A percentile compares a stretch with the other conserved stretches of the same genome.
phyloP scores from a whole-genome alignment of 2,888 invertebrate genomes.

The Caenorhabditis sp. region DNA sequence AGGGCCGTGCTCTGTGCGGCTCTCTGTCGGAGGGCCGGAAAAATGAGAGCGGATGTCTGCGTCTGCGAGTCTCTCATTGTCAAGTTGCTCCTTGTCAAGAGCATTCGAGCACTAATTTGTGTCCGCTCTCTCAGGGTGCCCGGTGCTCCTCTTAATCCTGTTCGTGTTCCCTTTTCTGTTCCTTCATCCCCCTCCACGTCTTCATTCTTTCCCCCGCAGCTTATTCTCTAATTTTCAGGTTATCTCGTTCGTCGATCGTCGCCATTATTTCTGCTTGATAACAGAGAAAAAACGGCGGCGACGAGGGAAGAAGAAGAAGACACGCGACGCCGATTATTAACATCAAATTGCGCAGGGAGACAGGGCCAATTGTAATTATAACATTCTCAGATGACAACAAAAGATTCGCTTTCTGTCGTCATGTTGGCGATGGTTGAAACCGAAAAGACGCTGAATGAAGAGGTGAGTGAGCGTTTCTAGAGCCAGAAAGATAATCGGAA shows the following conservation, averaged over 20 bases:
- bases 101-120: slow-evolving; percentile 15
- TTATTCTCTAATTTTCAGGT: slow-evolving; percentile 26
- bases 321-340: slow-evolving; percentile 10
- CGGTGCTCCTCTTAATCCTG: slow-evolving; percentile 37
- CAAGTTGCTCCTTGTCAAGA: slow-evolving; percentile 47
- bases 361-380: slow-evolving; percentile 23
- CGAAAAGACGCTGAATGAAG: background rate
- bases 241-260: slow-evolving; percentile 5
- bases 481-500: no score
- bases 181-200: no score
- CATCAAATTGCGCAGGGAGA: background rate
- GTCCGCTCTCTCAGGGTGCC: slow-evolving; percentile 11
- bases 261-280: background rate
- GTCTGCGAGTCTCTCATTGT: slow-evolving; percentile 25
- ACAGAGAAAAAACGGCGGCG: slow-evolving; percentile 14
- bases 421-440: background rate
- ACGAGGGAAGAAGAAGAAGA: slow-evolving; percentile 14
- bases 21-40: background rate
- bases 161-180: slow-evolving; percentile 12
- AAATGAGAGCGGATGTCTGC: slow-evolving; percentile 14
- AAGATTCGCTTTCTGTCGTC: slow-evolving; percentile 3
- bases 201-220: background rate
- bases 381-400: slow-evolving; percentile 21
- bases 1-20: background rate
- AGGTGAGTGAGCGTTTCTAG: slow-evolving; percentile 7